Conservation (phyloP, 2,888 invertebrate species). For the Acleris laterana region DNA sequence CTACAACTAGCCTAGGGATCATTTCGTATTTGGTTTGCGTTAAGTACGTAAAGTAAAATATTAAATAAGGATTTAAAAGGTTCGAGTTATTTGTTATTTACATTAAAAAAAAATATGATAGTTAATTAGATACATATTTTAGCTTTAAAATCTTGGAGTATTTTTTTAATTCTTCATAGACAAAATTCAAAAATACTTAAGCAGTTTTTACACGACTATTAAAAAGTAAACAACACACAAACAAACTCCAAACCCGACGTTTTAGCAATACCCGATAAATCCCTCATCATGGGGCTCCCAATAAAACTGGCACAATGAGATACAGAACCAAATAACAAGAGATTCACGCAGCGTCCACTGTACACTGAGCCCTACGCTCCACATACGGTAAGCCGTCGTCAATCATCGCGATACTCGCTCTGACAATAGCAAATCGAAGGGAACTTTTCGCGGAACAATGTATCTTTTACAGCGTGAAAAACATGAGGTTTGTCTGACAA, state of each 20-base stretch:
- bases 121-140: too few relatives aligned
- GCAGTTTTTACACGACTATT: not conserved
- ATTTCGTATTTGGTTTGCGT: too few relatives aligned
- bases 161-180: too few relatives aligned
- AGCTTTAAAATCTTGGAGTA: too few relatives aligned
- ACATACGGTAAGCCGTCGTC: constrained; percentile 13
- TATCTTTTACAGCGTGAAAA: constrained; percentile 16
- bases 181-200: too few relatives aligned
- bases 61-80: too few relatives aligned
- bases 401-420: constrained; percentile 20
- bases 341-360: not conserved
- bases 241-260: constrained; percentile 11
- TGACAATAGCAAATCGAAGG: constrained; percentile 29
- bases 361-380: constrained; percentile 5
- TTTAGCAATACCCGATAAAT: constrained; percentile 21
- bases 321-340: not conserved
- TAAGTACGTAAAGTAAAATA: too few relatives aligned
- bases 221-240: not conserved
- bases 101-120: too few relatives aligned
- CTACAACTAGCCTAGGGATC: too few relatives aligned
- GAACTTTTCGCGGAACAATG: constrained; percentile 17
- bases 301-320: not conserved
- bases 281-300: constrained; percentile 15
- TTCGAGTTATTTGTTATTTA: too few relatives aligned
- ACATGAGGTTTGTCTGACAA: constrained; percentile 6